Conservation (phyloP, 2,113 vertebrate genomes). For the Sminthopsis crassicaudata region DNA sequence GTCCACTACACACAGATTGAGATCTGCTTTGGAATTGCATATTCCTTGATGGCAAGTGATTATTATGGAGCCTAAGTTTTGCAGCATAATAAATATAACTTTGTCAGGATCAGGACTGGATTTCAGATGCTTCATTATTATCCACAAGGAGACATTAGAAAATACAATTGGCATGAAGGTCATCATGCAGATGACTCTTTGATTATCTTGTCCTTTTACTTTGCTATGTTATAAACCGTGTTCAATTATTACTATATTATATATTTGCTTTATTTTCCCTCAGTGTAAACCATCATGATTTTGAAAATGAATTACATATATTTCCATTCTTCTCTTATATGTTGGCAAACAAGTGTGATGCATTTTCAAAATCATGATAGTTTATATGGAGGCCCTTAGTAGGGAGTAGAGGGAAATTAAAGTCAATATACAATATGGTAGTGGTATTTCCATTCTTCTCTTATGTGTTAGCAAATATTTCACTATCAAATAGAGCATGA, state of each 20-base stretch:
- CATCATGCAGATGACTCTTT: background rate
- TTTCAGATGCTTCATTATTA: background rate
- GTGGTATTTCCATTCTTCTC: background rate
- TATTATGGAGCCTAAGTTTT: background rate
- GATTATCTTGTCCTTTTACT: background rate
- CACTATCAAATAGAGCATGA: slow-evolving; percentile 36
- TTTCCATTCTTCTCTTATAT: background rate
- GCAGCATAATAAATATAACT: background rate
- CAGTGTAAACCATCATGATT: background rate
- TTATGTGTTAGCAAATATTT: background rate
- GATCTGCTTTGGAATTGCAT: background rate
- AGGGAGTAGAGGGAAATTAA: background rate
- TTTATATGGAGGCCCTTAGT: background rate
- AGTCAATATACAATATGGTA: background rate
- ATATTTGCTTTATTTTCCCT: background rate
- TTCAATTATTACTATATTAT: background rate
- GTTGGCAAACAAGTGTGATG: background rate
- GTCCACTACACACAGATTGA: background rate
- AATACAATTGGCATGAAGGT: background rate
- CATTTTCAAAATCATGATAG: background rate
- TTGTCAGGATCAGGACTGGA: background rate
- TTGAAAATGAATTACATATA: background rate
- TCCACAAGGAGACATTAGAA: background rate
- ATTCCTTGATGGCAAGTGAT: background rate
- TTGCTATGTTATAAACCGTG: background rate